Evolutionary conservation across 2,113 vertebrate genomes (phyloP), one percentile per base, ranked within the genome.

Genomic region (Thalassarche chlororhynchos): DNA sequence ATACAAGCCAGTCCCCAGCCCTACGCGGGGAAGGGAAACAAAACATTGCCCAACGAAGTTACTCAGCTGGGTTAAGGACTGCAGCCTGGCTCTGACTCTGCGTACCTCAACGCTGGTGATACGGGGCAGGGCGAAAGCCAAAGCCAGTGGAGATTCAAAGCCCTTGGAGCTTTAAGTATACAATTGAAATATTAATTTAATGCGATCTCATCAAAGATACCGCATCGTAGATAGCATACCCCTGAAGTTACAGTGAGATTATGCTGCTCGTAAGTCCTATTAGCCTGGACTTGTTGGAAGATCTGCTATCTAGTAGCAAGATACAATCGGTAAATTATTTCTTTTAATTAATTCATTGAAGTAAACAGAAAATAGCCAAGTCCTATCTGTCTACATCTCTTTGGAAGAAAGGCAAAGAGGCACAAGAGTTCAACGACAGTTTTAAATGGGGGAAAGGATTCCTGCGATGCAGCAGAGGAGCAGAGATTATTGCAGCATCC

Each of bases 271-370:
- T 46, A 87, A 93, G 0, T 70, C 58, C 71, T 54, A 18, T 71
- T 38, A 95, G 94, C 80, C 84, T 15, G 68, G 70, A 85, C 84
- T 74, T 87, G 81, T 70, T 88, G 88, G 71, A 78, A 94, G 62
- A 92, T 74, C 34, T 36, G 84, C 54, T 89, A 58, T 71, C 47
- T n/a, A 51, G 58, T 6, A 79, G 66, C 49, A 62, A 89, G 91
- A 95, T 79, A 79, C 15, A 69, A 90, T 55, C 47, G 20, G 76
- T 24, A 80, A 80, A 87, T 76, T 8, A 57, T 90, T 92, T 82
- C 17, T 95, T 87, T 74, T 65, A 93, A 97, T 96, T 74, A 70
- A 84, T 93, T 82, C 64, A 52, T 40, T 58, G 36, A 91, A 86
- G 44, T 74, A 91, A 93, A 74, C 42, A 69, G 81, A 91, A 96